Evolutionary conservation across 2,113 vertebrate genomes (phyloP), one percentile per base, ranked within the genome.

Genomic region (Myxocyprinus asiaticus): DNA sequence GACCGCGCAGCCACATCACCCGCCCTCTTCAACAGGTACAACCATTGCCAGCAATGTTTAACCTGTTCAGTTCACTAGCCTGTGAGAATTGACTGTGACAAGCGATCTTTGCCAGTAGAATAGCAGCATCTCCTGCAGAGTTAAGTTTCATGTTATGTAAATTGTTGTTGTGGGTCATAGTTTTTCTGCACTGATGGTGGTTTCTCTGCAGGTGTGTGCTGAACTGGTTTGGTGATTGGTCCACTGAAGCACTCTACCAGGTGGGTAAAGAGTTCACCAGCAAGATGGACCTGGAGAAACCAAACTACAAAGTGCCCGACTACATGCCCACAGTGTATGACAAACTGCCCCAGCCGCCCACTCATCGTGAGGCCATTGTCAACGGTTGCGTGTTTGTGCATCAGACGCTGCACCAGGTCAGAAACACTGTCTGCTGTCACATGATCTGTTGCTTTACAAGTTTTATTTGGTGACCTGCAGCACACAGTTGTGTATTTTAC

Each of bases 191-290:
- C 43, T 53, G 6, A 62, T 66, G 42, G 1, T 2, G 14, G 78
- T 51, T 71, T 3, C 64, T 74, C 58, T 65, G 73, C 85, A 99
- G 98, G 82, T 99, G 98, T 87, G 98, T 99, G 84, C 83, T 99
- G 90, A 99, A 99, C 85, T 99, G 98, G 98, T 99, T 99, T 90
- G 98, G 98, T 67, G 98, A 99, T 88, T 99, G 98, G 98, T 99
- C 97, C 78, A 99, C 97, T 1, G 97, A 98, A 83, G 98, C 98
- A 0, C 92, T 99, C 42, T 99, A 98, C 81, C 97, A 99, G 83
- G 98, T 99, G 50, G 98, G 97, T 81, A 99, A 99, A 87, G 98
- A 99, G 81, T 99, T 99, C 87, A 99, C 97, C 64, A 96, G 96
- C 78, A 99, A 99, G 87, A 97, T 99, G 97, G 98, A 99, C 90